Evolutionary conservation across 1,140 invertebrate genomes (phyloP).

Genomic region (Notospermus geniculatus): DNA sequence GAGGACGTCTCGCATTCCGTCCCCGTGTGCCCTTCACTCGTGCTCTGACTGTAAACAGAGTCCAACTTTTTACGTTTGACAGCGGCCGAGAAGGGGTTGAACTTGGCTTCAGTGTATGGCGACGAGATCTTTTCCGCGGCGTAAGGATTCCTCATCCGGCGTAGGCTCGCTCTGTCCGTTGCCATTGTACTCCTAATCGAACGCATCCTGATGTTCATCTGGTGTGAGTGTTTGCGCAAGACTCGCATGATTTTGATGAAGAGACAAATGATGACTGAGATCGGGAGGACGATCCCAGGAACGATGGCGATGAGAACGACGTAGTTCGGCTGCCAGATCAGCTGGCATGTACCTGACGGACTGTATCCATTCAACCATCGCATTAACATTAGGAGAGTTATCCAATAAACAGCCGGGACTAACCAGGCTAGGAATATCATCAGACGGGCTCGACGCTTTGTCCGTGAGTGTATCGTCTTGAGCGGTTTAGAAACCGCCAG

Average conservation of each 20-base stretch:
- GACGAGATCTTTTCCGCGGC: neutral
- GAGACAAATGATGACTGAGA: neutral
- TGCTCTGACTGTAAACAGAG: slow-evolving; percentile 8
- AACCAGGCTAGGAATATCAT: slow-evolving; percentile 1
- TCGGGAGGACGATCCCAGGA: neutral
- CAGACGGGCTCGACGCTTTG: neutral
- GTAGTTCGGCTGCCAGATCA: neutral
- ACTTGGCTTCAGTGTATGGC: neutral
- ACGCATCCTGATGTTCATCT: slow-evolving; percentile 3
- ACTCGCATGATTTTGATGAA: slow-evolving; percentile 3
- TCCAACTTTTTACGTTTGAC: neutral
- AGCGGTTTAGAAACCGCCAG: neutral
- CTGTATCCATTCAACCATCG: neutral
- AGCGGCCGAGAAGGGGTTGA: too few relatives aligned
- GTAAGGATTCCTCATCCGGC: neutral
- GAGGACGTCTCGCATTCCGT: neutral
- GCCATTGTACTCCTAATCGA: neutral
- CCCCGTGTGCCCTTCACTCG: neutral
- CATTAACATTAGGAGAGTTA: neutral
- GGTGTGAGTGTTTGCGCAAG: neutral
- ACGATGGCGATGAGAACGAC: slow-evolving; percentile 3
- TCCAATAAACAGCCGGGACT: slow-evolving; percentile 1
- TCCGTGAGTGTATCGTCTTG: neutral
- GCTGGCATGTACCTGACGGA: neutral
- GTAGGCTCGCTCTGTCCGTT: neutral